phyloP scores from a whole-genome alignment of 35 echinoderm and acorn worm genomes.

The Lytechinus pictus region DNA sequence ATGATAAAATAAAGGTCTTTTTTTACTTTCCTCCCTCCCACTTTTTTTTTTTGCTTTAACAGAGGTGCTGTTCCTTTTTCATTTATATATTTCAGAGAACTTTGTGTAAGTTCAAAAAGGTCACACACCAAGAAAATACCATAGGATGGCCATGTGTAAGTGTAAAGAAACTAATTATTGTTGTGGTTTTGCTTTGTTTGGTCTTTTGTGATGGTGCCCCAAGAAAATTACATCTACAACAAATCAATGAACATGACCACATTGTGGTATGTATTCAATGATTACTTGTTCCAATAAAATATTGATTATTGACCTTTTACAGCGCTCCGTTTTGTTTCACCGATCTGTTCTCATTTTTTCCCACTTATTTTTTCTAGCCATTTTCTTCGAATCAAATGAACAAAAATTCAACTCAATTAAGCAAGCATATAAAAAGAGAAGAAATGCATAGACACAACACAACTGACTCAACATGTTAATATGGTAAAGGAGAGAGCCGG shows the following conservation, averaged over 20 bases:
- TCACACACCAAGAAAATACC: neutral
- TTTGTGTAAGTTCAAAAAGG: neutral
- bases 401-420: no score
- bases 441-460: no score
- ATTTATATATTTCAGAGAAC: neutral
- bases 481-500: no score
- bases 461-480: no score
- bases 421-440: no score
- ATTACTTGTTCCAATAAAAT: neutral
- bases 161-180: slow-evolving; percentile 14
- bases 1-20: no score
- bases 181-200: neutral
- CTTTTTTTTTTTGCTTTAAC: no score
- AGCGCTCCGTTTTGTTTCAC: neutral
- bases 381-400: no score
- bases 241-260: slow-evolving; percentile 11
- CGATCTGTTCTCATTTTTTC: no score
- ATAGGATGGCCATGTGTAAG: neutral
- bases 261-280: neutral
- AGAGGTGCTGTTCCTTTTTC: no score
- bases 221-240: neutral
- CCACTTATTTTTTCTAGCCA: no score
- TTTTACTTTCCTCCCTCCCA: no score
- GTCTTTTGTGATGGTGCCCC: neutral
- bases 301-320: neutral